Evolutionary conservation across 2,113 vertebrate species (phyloP).

Genomic region (Zosterops hypoxanthus): DNA sequence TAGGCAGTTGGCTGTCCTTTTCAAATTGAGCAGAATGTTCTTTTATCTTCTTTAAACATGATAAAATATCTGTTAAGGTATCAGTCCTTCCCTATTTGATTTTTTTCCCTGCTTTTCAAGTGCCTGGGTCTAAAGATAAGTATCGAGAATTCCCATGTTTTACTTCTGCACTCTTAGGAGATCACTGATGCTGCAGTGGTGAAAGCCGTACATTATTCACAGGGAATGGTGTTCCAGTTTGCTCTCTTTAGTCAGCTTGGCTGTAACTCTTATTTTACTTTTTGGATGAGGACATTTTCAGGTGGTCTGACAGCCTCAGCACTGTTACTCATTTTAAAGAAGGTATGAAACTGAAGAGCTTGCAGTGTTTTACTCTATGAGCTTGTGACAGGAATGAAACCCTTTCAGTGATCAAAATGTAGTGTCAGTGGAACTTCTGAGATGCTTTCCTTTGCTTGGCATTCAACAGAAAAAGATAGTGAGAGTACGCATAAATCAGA

Average conservation of each 20-base stretch:
- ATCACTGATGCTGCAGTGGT: neutral
- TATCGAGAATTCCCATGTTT: neutral
- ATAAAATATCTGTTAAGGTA: neutral
- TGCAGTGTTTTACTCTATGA: neutral
- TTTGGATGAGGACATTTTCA: neutral
- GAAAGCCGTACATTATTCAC: neutral
- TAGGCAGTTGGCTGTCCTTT: neutral
- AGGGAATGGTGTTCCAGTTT: neutral
- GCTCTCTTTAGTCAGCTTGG: neutral
- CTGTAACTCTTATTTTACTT: neutral
- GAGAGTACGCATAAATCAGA: neutral
- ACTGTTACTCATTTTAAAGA: neutral
- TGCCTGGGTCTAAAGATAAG: neutral
- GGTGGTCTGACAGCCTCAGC: neutral
- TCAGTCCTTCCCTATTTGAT: neutral
- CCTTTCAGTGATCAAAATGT: slow-evolving; percentile 14
- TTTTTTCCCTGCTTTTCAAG: neutral
- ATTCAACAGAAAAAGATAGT: neutral
- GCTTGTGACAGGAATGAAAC: neutral
- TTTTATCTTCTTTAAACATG: neutral
- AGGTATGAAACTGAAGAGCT: neutral
- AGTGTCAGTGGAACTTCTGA: slow-evolving; percentile 7
- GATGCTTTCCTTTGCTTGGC: neutral
- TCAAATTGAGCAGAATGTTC: neutral
- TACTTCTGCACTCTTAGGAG: neutral